Percentiles rank a stretch among this genome's conserved stretches.
Evolutionary conservation across 2,797 vertebrate genomes (phyloP).

Genomic region (Novumbra hubbsi): DNA sequence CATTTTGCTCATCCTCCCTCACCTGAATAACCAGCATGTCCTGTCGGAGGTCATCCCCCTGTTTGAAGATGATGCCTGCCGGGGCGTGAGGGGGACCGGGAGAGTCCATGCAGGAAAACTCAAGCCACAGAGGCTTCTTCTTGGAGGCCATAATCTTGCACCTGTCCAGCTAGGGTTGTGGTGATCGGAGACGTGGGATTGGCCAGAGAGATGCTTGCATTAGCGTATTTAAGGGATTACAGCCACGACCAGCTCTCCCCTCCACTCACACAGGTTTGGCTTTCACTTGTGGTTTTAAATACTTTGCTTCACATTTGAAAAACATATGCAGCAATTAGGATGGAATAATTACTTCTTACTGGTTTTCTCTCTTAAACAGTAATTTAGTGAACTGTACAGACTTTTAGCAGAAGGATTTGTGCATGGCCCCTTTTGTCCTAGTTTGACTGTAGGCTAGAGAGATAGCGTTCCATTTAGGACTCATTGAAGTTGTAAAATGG

Average conservation of each 20-base stretch:
- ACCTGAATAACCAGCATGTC: conserved; percentile 54
- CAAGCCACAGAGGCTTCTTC: conserved; percentile 82
- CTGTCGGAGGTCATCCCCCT: conserved; percentile 80
- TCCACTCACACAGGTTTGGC: too few species aligned
- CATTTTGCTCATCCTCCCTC: background rate
- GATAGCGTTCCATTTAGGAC: background rate
- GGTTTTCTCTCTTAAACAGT: too few species aligned
- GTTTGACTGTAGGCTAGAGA: too few species aligned
- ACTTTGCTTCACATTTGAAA: too few species aligned
- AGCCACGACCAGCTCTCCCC: too few species aligned
- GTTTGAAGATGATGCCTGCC: conserved; percentile 79
- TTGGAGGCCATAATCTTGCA: conserved; percentile 81
- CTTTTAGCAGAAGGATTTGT: too few species aligned
- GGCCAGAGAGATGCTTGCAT: background rate
- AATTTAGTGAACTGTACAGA: too few species aligned
- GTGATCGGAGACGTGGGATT: background rate
- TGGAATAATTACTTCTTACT: too few species aligned
- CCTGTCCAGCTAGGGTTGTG: conserved; percentile 63
- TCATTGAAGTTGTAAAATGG: background rate
- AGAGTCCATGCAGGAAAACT: conserved; percentile 70
- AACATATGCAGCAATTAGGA: too few species aligned
- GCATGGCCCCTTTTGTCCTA: too few species aligned
- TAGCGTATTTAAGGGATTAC: too few species aligned
- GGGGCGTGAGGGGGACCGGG: conserved; percentile 51
- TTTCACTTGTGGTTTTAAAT: too few species aligned